Conservation (phyloP, 37 sponge, comb jelly and placozoan species). For the Oscarella lobularis region DNA sequence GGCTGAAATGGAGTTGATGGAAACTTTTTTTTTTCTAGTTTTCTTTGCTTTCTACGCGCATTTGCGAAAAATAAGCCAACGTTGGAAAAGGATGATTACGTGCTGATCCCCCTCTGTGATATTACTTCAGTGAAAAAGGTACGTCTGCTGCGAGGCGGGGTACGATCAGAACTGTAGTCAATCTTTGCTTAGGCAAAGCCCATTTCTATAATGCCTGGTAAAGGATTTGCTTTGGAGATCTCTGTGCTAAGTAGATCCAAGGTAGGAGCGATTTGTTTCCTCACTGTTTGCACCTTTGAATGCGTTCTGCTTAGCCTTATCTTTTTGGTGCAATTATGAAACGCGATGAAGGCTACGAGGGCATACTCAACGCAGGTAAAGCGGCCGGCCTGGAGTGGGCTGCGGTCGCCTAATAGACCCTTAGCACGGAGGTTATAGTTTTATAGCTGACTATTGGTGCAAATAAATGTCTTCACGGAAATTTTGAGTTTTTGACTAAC, state of each 20-base stretch:
- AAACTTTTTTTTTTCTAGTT: constrained; percentile 8
- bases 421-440: no score
- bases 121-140: constrained; percentile 23
- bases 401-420: no score
- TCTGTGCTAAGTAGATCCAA: constrained; percentile 20
- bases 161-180: background rate
- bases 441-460: no score
- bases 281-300: background rate
- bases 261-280: constrained; percentile 8
- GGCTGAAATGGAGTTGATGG: background rate
- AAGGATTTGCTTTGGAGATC: constrained; percentile 72
- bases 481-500: no score
- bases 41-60: constrained; percentile 43
- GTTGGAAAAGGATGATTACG: constrained; percentile 8
- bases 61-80: background rate
- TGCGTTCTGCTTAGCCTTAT: constrained; percentile 13
- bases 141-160: background rate
- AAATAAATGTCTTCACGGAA: no score
- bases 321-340: constrained; percentile 51
- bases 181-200: constrained; percentile 52
- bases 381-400: constrained; percentile 36
- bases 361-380: constrained; percentile 51
- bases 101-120: constrained; percentile 28
- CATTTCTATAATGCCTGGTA: constrained; percentile 71
- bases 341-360: constrained; percentile 30